A percentile compares a stretch with the other conserved stretches of the same genome.
These are phyloP conservation scores for Carlito syrichta DNA, from an alignment of 2,113 vertebrate species.

Conservation along the genomic window DNA sequence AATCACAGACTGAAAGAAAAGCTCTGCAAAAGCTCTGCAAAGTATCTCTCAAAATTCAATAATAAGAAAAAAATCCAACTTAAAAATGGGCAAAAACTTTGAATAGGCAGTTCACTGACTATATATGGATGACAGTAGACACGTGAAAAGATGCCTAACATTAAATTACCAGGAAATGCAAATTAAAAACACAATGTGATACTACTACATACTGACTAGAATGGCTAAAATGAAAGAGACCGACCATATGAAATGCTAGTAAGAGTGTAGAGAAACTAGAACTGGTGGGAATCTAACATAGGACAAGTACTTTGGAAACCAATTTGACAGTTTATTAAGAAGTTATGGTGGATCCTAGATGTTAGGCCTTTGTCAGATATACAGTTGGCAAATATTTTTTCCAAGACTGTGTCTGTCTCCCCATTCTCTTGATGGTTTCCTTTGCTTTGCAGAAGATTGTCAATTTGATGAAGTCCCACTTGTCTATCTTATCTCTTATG, in stretches of 20 bases:
- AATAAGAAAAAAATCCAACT: not conserved
- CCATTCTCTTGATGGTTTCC: no score
- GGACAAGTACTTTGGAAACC: not conserved
- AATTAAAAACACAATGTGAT: not conserved
- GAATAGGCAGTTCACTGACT: not conserved
- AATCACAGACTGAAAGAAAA: not conserved
- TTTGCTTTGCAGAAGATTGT: no score
- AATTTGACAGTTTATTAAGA: not conserved
- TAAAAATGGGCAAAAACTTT: slow-evolving; percentile 11
- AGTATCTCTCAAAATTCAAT: not conserved
- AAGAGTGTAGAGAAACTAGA: not conserved
- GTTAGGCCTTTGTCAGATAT: no score
- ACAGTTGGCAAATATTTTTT: no score
- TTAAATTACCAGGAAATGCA: not conserved
- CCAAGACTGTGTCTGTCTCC: no score
- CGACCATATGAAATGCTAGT: not conserved
- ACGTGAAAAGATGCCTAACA: not conserved
- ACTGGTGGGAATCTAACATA: not conserved
- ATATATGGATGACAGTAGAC: not conserved
- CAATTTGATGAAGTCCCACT: no score
- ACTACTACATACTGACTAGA: not conserved
- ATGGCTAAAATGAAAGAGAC: not conserved
- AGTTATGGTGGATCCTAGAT: not conserved
- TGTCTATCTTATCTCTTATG: no score
- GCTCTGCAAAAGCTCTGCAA: not conserved